Evolutionary conservation across 2,797 vertebrate genomes (phyloP), one percentile per base, ranked within the genome.

Genomic region (Perdix hodgsoniae): DNA sequence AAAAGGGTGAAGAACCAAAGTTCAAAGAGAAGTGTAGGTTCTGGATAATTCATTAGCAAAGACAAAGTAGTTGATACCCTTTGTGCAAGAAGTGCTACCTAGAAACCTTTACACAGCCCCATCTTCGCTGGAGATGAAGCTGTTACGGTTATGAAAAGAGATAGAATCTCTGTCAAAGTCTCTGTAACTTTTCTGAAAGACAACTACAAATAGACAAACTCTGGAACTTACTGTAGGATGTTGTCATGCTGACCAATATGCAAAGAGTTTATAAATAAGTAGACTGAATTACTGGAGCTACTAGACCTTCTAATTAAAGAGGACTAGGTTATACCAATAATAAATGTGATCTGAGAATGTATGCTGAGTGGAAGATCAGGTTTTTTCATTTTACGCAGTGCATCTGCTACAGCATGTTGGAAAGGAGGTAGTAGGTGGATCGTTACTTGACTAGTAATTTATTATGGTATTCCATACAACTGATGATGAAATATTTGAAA

Each of bases 1-100:
- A 91, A 77, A 59, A 6, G 5, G 11, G 6, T 0, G 0, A 3
- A 73, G 7, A 35, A 70, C n/a, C 29, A 50, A 59, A 64, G 11
- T 4, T 66, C 44, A 73, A 60, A 71, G 9, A 67, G 15, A 76
- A 67, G 5, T 11, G 2, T 24, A 59, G 37, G 11, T 54, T 59
- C n/a, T 84, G 31, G 17, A 7, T 70, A 59, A 42, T 15, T 80
- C n/a, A 65, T 6, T 54, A 35, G n/a, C 6, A 49, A 65, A 54
- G 37, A 59, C 65, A 45, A 82, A 87, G 65, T 22, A 45, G 2
- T 42, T 11, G 2, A 44, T 50, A 11, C 3, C 3, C 31, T 91
- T 59, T 39, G n/a, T 56, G 10, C 21, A 59, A 47, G 33, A 87
- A 83, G 1, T 4, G 14, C 50, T 74, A 56, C 8, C 10, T 74